Percentiles rank a stretch among this genome's conserved stretches.
Evolutionary conservation across 2,113 vertebrate species (phyloP).

Genomic region (Leucoraja erinaceus): DNA sequence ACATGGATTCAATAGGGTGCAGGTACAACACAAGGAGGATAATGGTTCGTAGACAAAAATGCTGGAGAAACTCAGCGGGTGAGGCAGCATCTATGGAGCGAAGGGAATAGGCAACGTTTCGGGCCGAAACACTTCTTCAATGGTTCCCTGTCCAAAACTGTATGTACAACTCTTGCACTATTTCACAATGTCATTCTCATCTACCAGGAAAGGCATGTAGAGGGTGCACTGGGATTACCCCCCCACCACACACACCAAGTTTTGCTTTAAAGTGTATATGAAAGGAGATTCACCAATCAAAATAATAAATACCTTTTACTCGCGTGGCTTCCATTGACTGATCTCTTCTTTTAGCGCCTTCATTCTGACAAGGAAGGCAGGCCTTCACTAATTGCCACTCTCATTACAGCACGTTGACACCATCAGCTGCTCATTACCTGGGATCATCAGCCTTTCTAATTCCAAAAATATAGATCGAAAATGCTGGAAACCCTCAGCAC

Average conservation of each 20-base stretch:
- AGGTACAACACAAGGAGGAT: conserved; percentile 67
- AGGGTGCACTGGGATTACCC: no score
- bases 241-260: background rate
- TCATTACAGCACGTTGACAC: background rate
- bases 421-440: background rate
- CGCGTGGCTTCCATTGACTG: background rate
- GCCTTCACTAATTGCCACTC: background rate
- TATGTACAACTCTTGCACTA: conserved; percentile 46
- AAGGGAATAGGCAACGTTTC: no score
- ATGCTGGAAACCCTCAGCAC: no score
- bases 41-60: conserved; percentile 48
- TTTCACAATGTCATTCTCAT: background rate
- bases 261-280: background rate
- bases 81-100: no score
- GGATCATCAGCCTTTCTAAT: background rate
- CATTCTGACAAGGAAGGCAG: background rate
- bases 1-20: background rate
- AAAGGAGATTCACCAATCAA: background rate
- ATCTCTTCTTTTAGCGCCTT: background rate
- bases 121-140: no score
- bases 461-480: background rate
- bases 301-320: background rate
- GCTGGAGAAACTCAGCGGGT: no score
- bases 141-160: conserved; percentile 74
- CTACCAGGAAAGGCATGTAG: background rate